These are phyloP conservation scores for Herpailurus yagouaroundi DNA, from an alignment of 2,113 vertebrate genomes.

Conservation along the genomic window DNA sequence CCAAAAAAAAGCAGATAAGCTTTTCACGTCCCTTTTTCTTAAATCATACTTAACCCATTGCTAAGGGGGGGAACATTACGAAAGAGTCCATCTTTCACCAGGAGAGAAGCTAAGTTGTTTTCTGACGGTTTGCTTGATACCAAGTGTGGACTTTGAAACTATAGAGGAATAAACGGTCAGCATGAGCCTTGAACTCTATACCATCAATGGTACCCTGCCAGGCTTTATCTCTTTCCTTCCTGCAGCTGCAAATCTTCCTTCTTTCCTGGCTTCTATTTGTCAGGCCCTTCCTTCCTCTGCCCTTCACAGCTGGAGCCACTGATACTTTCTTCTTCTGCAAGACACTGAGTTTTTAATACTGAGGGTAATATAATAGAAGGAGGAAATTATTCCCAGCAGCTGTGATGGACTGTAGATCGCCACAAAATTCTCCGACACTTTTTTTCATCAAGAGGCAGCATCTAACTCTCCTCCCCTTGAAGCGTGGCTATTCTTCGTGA, in stretches of 20 bases:
- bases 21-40: neutral
- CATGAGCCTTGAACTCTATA: neutral
- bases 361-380: neutral
- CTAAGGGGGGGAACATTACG: neutral
- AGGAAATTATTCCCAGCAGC: neutral
- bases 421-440: neutral
- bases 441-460: neutral
- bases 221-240: neutral
- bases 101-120: neutral
- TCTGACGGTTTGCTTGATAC: neutral
- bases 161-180: neutral
- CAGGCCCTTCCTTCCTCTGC: neutral
- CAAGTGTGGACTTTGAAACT: neutral
- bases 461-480: neutral
- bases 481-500: neutral
- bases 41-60: neutral
- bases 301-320: neutral
- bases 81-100: neutral
- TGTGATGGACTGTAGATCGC: neutral
- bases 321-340: neutral
- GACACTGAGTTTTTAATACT: neutral
- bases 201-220: neutral
- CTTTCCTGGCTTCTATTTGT: neutral
- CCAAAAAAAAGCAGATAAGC: neutral
- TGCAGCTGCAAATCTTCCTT: neutral